Percentiles rank a stretch among this genome's conserved stretches.
Conservation (phyloP, 37 sponge, comb jelly and placozoan genomes). For the Amphimedon queenslandica region DNA sequence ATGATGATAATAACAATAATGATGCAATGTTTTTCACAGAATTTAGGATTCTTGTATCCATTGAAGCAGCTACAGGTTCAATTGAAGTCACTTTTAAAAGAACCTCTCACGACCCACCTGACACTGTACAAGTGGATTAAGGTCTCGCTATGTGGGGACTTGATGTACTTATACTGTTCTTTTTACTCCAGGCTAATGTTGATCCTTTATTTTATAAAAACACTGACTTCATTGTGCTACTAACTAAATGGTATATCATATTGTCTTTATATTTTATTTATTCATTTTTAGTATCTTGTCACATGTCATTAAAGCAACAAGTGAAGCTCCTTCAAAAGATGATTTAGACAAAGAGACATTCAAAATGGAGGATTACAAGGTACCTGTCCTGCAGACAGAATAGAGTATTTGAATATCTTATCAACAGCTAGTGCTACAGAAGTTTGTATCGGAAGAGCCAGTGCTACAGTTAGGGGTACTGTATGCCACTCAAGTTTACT, state of each 20-base stretch:
- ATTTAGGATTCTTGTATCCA: constrained; percentile 69
- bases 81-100: constrained; percentile 22
- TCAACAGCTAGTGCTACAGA: constrained; percentile 43
- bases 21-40: constrained; percentile 29
- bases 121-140: constrained; percentile 75
- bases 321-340: constrained; percentile 14
- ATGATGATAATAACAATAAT: no score
- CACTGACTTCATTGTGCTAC: constrained; percentile 52
- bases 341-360: constrained; percentile 27
- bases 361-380: constrained; percentile 31
- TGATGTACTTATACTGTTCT: no score
- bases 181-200: constrained; percentile 41
- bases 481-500: constrained; percentile 71
- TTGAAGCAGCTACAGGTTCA: constrained; percentile 51
- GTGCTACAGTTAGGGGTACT: constrained; percentile 45
- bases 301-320: constrained; percentile 18
- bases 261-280: neutral
- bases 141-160: constrained; percentile 20
- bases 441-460: constrained; percentile 33
- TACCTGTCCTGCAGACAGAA: neutral
- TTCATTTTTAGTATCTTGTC: constrained; percentile 31
- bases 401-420: neutral
- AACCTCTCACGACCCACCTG: constrained; percentile 14
- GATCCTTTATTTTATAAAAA: constrained; percentile 34
- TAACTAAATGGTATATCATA: constrained; percentile 48